Base-by-base conservation (phyloP, 2,113 vertebrate genomes). In the Zapornia atra region DNA sequence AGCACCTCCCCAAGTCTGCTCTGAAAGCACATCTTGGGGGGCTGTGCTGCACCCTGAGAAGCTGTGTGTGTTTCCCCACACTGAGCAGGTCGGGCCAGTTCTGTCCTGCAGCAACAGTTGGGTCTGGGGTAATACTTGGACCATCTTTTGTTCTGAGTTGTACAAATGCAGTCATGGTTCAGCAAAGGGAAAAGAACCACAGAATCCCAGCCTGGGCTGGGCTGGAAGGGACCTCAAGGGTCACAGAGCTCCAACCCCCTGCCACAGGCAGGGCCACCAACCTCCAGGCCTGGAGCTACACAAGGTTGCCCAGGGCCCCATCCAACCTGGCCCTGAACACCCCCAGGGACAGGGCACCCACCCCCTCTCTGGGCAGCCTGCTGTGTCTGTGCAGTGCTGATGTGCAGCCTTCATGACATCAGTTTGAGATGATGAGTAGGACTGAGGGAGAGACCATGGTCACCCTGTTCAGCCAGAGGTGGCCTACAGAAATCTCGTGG, bases 21-120 rank as follows among this genome's bases (percentile, higher is more conserved):
- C 2, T 22, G 69, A 9, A 21, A 19, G 22, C 5, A 2, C 2
- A 0, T 28, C 79, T 24, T 1, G 5, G 51, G 51, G 57, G 13
- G 31, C 6, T 42, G 51, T 68, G 82, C 42, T 6, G 5, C 15
- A 8, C 24, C 18, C 71, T 34, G 82, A 20, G 81, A 12, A 31
- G 77, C 88, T 22, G n/a, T 6, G 24, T 4, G 0, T 16, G 81
- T 17, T 61, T 31, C 14, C 51, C 50, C 61, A 4, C 6, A 1
- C 46, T 0, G 1, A 11, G 71, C 68, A 28, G 42, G 36, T 57
- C 5, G 6, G 51, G 40, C 34, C 10, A 4, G 1, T 21, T 11
- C 40, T 61, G 84, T 42, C 48, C 28, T 17, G 42, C 25, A 2
- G 36, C 54, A 38, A 0, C 16, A 17, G 16, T 6, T 12, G 66